phyloP scores from a whole-genome alignment of 2,888 invertebrate species.

The Lapara coniferarum region DNA sequence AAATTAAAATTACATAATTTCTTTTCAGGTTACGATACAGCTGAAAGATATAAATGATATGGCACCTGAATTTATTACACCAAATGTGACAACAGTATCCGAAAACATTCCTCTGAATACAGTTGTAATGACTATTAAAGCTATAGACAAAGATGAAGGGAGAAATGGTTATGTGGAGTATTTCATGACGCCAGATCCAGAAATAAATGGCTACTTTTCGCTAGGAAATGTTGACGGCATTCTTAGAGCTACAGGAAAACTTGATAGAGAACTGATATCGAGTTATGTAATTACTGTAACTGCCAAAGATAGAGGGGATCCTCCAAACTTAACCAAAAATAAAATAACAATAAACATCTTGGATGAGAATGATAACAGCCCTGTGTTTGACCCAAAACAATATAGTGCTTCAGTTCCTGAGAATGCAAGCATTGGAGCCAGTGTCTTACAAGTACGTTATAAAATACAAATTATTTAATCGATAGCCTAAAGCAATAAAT shows the following conservation, averaged over 20 bases:
- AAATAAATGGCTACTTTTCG: slow-evolving; percentile 87
- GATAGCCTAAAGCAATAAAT: too few relatives aligned
- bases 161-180: slow-evolving; percentile 96
- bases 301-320: slow-evolving; percentile 95
- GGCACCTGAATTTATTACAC: slow-evolving; percentile 92
- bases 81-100: slow-evolving; percentile 89
- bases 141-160: slow-evolving; percentile 94
- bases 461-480: slow-evolving; percentile 17
- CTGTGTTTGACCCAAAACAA: slow-evolving; percentile 94
- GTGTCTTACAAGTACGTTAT: slow-evolving; percentile 89
- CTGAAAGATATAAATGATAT: slow-evolving; percentile 96
- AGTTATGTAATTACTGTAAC: slow-evolving; percentile 90
- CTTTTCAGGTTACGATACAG: slow-evolving; percentile 90
- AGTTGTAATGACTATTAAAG: slow-evolving; percentile 94
- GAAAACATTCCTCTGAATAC: slow-evolving; percentile 95
- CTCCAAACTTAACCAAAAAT: slow-evolving; percentile 87
- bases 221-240: slow-evolving; percentile 94
- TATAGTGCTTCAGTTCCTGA: slow-evolving; percentile 96
- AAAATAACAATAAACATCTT: slow-evolving; percentile 89
- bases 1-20: slow-evolving; percentile 33
- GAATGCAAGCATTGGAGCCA: slow-evolving; percentile 96
- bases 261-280: slow-evolving; percentile 92
- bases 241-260: slow-evolving; percentile 91
- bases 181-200: slow-evolving; percentile 87
- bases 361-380: slow-evolving; percentile 96